Evolutionary conservation across 2,113 vertebrate species (phyloP).

Genomic region (Lepus timidus): DNA sequence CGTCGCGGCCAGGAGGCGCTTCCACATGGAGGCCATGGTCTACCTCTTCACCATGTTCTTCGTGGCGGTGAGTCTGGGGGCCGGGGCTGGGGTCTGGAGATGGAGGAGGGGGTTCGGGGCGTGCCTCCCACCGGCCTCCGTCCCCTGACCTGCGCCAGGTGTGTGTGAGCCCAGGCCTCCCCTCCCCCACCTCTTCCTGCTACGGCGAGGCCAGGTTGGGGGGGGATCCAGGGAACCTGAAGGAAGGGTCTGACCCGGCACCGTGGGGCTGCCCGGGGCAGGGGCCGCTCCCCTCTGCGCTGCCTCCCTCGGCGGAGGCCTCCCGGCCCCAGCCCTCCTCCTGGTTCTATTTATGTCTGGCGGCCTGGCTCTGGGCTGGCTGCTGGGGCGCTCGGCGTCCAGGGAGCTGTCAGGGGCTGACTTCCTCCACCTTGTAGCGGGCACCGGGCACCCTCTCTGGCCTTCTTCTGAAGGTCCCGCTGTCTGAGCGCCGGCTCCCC

Average conservation of each 20-base stretch:
- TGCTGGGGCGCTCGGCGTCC: background rate
- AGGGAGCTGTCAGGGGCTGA: background rate
- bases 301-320: background rate
- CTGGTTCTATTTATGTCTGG: background rate
- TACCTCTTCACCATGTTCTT: constrained; percentile 99
- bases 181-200: no score
- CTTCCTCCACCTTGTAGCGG: background rate
- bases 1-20: constrained; percentile 94
- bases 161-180: background rate
- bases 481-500: background rate
- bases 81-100: background rate
- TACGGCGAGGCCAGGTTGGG: fast-evolving
- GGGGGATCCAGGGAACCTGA: no score
- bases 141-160: background rate
- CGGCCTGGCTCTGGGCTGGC: fast-evolving
- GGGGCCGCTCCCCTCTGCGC: background rate
- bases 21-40: constrained; percentile 99
- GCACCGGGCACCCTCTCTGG: background rate
- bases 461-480: background rate
- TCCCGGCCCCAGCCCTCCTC: background rate
- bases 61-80: constrained; percentile 91
- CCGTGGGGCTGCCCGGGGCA: no score
- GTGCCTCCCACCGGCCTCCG: background rate
- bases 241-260: no score
- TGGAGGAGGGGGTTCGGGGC: no score